These are phyloP conservation scores for Notarius quadriscutis DNA, from an alignment of 2,113 vertebrate species.

Conservation along the genomic window DNA sequence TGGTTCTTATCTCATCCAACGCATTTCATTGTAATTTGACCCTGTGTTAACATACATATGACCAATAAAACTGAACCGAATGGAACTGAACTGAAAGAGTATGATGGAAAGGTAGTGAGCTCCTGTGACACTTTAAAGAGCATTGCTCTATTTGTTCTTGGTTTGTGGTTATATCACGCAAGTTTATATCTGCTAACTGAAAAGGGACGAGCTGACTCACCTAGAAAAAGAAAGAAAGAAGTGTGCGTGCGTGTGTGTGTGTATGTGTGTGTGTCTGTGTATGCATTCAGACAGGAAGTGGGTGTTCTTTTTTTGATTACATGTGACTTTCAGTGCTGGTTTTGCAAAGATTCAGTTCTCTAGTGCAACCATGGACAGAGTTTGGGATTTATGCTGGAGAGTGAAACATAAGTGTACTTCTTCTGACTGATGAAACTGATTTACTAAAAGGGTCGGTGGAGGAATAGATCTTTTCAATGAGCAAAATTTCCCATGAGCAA, in stretches of 20 bases:
- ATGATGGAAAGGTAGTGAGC: constrained; percentile 1
- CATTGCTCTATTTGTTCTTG: constrained; percentile 12
- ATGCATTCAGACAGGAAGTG: not conserved
- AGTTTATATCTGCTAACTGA: constrained; percentile 28
- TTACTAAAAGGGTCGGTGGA: not conserved
- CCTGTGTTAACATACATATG: no score
- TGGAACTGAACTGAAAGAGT: no score
- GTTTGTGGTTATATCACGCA: not conserved
- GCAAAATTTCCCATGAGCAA: not conserved
- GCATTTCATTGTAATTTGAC: no score
- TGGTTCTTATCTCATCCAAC: no score
- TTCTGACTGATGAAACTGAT: not conserved
- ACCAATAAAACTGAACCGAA: no score
- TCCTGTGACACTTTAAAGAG: constrained; percentile 10
- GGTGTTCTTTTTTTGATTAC: not conserved
- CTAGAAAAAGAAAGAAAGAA: not conserved
- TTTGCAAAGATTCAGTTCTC: not conserved
- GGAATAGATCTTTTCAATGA: not conserved
- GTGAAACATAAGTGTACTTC: not conserved
- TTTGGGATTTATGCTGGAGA: not conserved
- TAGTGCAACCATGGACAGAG: not conserved
- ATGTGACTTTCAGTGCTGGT: constrained; percentile 15
- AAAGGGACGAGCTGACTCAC: constrained; percentile 32
- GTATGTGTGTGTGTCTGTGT: not conserved
- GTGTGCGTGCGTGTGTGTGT: not conserved